These are phyloP conservation scores for Eupleurogrammus muticus DNA, from an alignment of 2,797 vertebrate species.

Conservation along the genomic window DNA sequence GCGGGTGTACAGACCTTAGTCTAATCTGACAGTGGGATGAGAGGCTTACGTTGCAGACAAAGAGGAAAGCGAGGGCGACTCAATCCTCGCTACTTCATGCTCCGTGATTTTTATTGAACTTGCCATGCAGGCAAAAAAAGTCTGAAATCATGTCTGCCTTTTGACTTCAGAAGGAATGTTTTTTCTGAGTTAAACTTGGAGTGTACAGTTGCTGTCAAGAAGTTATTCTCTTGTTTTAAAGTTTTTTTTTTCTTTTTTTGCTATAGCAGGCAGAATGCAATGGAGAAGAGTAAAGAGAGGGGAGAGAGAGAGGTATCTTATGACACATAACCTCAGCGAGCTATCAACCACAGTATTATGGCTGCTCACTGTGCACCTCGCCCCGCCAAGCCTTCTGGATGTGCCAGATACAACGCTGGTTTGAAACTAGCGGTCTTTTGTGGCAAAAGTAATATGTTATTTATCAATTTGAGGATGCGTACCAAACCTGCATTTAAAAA, in stretches of 20 bases:
- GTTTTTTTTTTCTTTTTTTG: neutral
- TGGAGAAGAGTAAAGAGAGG: neutral
- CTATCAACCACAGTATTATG: constrained; percentile 15
- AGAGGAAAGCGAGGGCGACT: constrained; percentile 29
- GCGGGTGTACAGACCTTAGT: constrained; percentile 45
- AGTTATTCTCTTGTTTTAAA: constrained; percentile 9
- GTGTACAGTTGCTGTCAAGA: constrained; percentile 6
- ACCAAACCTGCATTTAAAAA: constrained; percentile 3
- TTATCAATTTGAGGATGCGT: constrained; percentile 10
- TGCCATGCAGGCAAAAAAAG: constrained; percentile 26
- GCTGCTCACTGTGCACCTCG: neutral
- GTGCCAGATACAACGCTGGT: constrained; percentile 27
- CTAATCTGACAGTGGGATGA: constrained; percentile 45
- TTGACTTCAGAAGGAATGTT: constrained; percentile 3
- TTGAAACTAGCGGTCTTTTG: constrained; percentile 8
- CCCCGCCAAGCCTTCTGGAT: constrained; percentile 5
- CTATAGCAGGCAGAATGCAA: neutral
- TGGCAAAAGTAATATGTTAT: neutral
- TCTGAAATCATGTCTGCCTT: constrained; percentile 11
- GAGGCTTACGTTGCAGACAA: constrained; percentile 58
- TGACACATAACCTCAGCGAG: neutral
- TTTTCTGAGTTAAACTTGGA: constrained; percentile 6
- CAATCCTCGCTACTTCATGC: constrained; percentile 18
- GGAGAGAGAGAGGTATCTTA: neutral
- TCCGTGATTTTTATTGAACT: constrained; percentile 33